Percentiles rank a stretch among this genome's conserved stretches.
phyloP scores from a whole-genome alignment of 1,140 invertebrate genomes.

The Piezodorus guildinii region DNA sequence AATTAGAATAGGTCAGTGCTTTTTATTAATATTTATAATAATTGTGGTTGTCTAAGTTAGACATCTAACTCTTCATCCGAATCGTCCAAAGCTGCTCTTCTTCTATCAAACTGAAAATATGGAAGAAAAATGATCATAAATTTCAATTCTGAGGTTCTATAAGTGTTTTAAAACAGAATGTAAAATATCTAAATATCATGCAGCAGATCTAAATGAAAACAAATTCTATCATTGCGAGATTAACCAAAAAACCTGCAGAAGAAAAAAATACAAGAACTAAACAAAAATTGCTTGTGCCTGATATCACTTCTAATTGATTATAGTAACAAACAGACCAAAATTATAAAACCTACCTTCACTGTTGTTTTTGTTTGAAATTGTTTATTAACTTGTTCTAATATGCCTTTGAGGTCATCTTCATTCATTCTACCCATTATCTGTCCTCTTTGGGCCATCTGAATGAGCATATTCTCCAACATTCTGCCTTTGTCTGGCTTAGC shows the following conservation, averaged over 20 bases:
- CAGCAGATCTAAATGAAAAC: too few relatives aligned
- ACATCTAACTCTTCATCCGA: slow-evolving; percentile 48
- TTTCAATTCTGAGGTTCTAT: neutral
- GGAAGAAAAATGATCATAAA: slow-evolving; percentile 28
- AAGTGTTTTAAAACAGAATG: neutral
- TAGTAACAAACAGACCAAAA: too few relatives aligned
- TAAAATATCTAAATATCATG: neutral
- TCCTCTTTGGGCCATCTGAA: slow-evolving; percentile 81
- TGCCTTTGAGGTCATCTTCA: slow-evolving; percentile 71
- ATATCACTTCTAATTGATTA: too few relatives aligned
- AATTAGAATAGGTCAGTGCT: neutral
- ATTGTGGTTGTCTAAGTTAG: neutral
- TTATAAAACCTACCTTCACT: slow-evolving; percentile 57
- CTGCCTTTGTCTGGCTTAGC: slow-evolving; percentile 91
- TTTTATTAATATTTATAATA: neutral
- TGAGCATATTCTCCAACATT: slow-evolving; percentile 86
- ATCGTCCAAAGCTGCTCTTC: slow-evolving; percentile 69
- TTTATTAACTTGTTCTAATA: slow-evolving; percentile 76
- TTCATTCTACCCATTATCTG: slow-evolving; percentile 67
- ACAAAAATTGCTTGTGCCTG: too few relatives aligned
- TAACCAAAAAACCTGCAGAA: too few relatives aligned
- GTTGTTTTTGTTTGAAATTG: slow-evolving; percentile 61
- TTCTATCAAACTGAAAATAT: slow-evolving; percentile 57
- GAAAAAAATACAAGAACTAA: too few relatives aligned
- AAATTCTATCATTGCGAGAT: too few relatives aligned